Conservation (phyloP, 2,888 invertebrate genomes). For the Limnephilus auricula region DNA sequence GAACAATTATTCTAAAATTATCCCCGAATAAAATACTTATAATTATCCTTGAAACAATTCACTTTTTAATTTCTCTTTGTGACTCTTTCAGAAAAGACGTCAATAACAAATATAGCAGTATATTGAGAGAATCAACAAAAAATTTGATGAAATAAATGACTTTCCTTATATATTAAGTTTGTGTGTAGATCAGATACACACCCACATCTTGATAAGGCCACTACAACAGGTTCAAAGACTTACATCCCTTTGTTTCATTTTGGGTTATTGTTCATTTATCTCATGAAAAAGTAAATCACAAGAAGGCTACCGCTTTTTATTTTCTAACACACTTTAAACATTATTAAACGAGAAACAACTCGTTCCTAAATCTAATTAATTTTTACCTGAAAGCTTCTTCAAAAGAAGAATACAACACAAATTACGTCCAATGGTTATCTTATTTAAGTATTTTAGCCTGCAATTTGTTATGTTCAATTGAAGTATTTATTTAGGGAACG, state of each 20-base stretch:
- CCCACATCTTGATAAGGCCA: neutral
- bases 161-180: neutral
- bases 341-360: neutral
- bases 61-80: slow-evolving; percentile 49
- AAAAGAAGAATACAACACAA: neutral
- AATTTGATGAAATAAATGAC: neutral
- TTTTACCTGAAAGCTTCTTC: neutral
- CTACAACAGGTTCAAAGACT: neutral
- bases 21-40: slow-evolving; percentile 54
- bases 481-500: neutral
- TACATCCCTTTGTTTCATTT: neutral
- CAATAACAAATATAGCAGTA: neutral
- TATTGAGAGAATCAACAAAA: neutral
- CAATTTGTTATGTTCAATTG: neutral
- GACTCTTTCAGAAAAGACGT: slow-evolving; percentile 21
- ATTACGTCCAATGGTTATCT: neutral
- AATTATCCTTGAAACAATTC: slow-evolving; percentile 59
- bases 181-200: neutral
- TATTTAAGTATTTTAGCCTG: neutral
- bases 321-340: neutral
- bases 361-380: neutral
- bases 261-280: neutral
- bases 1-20: slow-evolving; percentile 62
- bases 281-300: neutral
- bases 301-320: neutral